Evolutionary conservation across 2,797 vertebrate genomes (phyloP), one percentile per base, ranked within the genome.

Genomic region (Gadopsis bispinosus): DNA sequence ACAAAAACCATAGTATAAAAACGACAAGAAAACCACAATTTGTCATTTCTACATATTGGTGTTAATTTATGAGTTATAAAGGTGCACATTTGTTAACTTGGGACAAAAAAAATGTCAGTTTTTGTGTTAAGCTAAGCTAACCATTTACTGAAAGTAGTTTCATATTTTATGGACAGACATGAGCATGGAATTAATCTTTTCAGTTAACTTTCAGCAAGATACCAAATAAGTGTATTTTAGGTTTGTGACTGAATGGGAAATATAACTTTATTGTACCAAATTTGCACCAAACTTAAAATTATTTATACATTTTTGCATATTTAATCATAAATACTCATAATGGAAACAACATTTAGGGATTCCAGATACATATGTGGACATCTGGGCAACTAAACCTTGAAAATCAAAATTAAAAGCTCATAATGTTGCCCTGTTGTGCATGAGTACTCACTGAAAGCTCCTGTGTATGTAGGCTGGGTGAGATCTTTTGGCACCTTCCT

Each of bases 401-500:
- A 26, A 14, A 19, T 3, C 43, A 48, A 56, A 66, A 10, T 50
- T 20, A 62, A 19, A 67, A n/a, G 37, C n/a, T 31, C 17, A 37
- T 64, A 9, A 61, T 47, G 66, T 77, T 31, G 67, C 39, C 51
- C 19, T 10, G 11, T 13, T 37, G 33, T 31, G 50, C 4, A 19
- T 60, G 33, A 62, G 19, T 93, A 99, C 98, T 99, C 94, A 99
- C 98, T 99, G 90, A 98, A 97, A 74, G 98, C 98, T 92, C 98
- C 98, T 50, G 98, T 98, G 93, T 99, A 99, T 4, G 98, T 99
- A 79, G 98, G 98, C 95, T 99, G 98, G 20, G 98, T 99, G 82
- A 99, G 97, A 95, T 99, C 98, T 96, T 99, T 99, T 90, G 98
- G 98, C 85, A 99, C 98, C 95, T 99, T 99, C 95, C 98, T 97